Base-by-base conservation (phyloP, 2,113 vertebrate genomes). In the Jacana jacana region DNA sequence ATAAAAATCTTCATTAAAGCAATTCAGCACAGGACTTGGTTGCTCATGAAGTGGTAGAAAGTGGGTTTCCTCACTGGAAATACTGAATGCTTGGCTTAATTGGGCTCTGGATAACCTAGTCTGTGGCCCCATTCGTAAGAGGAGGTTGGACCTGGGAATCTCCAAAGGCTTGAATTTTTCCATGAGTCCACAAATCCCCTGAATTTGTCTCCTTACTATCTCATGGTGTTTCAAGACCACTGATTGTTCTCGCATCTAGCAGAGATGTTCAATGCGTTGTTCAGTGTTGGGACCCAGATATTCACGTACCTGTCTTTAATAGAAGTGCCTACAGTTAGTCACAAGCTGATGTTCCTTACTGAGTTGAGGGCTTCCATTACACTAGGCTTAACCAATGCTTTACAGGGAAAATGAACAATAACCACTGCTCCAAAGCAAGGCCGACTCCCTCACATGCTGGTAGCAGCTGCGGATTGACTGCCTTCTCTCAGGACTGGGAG, bases 171-270 rank as follows among this genome's bases (percentile, higher is more conserved):
- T 1, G 2, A 28, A 9, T 4, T 79, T 81, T 49, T 39, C 78
- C 46, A 19, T 11, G 44, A 72, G 30, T 52, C 19, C 25, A 25
- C n/a, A 52, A 5, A 24, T 64, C 22, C n/a, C 12, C 40, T 4
- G 4, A 1, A 0, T 18, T 44, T 44, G 3, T 61, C 13, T 66
- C 11, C 24, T 65, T 39, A 5, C 3, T 13, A 0, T 25, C 28
- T 39, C 35, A 9, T 0, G 0, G 19, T 55, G 6, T 48, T 51
- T 72, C 52, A 51, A 60, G 58, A 22, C 35, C 54, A 20, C 23
- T 20, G 30, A 25, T 68, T 5, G 1, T 55, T 68, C 49, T 48
- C 5, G 2, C 40, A 1, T 10, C 24, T 35, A 9, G 13, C 4
- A 14, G 46, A 57, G 33, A 20, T 17, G 27, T 7, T 10, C 42